Conservation (phyloP, 92 coral and sea anemone species). For the Metridium senile region DNA sequence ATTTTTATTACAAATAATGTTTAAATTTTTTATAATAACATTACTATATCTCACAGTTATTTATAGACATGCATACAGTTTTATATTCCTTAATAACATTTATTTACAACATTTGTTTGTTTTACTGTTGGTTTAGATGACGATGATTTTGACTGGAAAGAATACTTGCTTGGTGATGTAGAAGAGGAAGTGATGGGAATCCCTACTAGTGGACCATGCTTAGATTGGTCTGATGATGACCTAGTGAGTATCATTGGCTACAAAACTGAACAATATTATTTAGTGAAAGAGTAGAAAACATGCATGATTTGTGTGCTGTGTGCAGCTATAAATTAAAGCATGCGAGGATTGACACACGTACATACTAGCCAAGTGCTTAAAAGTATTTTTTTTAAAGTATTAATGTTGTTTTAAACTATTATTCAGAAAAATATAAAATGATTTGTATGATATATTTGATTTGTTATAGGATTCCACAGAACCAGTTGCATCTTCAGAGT, state of each 20-base stretch:
- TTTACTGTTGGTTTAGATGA: slow-evolving; percentile 36
- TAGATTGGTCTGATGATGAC: slow-evolving; percentile 91
- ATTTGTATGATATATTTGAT: too few relatives aligned
- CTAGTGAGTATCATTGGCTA: slow-evolving; percentile 23
- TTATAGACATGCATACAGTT: not conserved
- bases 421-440: too few relatives aligned
- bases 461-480: slow-evolving; percentile 19
- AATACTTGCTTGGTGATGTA: slow-evolving; percentile 86
- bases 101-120: not conserved
- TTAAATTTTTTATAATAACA: too few relatives aligned
- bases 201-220: slow-evolving; percentile 40
- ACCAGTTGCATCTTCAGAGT: slow-evolving; percentile 11
- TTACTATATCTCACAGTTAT: too few relatives aligned
- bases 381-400: too few relatives aligned
- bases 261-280: not conserved
- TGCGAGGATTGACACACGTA: too few relatives aligned
- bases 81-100: not conserved
- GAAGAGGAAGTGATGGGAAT: slow-evolving; percentile 85
- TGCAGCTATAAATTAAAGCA: too few relatives aligned
- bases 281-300: not conserved
- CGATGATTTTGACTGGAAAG: slow-evolving; percentile 87
- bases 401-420: too few relatives aligned
- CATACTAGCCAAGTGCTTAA: too few relatives aligned
- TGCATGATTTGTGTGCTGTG: too few relatives aligned
- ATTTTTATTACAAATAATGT: too few relatives aligned